Evolutionary conservation across 2,888 invertebrate species (phyloP).

Genomic region (Charanyca ferruginea): DNA sequence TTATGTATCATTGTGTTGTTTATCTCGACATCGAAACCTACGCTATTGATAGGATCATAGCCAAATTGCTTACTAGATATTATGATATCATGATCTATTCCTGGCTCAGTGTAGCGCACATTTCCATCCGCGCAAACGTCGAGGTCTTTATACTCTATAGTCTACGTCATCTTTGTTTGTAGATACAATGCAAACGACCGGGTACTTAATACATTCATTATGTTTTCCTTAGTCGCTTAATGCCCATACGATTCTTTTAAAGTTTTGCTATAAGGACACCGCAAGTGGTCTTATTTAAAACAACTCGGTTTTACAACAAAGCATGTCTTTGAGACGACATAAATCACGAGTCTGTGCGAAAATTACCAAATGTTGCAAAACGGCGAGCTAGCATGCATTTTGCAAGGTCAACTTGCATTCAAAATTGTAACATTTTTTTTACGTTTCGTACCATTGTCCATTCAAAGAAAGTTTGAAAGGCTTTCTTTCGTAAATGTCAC

Average conservation of each 20-base stretch:
- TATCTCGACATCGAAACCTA: conserved; percentile 64
- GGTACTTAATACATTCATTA: conserved; percentile 78
- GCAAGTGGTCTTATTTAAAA: conserved; percentile 86
- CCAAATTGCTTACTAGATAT: conserved; percentile 77
- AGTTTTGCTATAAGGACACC: conserved; percentile 81
- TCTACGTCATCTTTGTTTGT: conserved; percentile 75
- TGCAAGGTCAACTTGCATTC: conserved; percentile 83
- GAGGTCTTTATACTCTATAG: conserved; percentile 81
- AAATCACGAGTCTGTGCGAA: conserved; percentile 87
- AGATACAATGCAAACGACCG: conserved; percentile 70
- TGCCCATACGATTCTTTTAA: conserved; percentile 71
- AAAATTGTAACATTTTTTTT: conserved; percentile 75
- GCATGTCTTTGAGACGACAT: conserved; percentile 75
- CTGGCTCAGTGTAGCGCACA: conserved; percentile 76
- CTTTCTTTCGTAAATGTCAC: conserved; percentile 82
- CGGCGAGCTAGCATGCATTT: conserved; percentile 71
- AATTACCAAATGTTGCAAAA: conserved; percentile 87
- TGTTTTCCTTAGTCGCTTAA: conserved; percentile 72
- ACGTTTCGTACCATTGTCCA: conserved; percentile 71
- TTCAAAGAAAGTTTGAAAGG: conserved; percentile 78
- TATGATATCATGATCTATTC: conserved; percentile 88
- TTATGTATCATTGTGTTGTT: conserved; percentile 39
- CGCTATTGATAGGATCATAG: conserved; percentile 71
- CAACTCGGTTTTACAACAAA: conserved; percentile 81
- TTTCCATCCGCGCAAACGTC: conserved; percentile 77